These are phyloP conservation scores for Solea senegalensis DNA, from an alignment of 2,113 vertebrate species.

Conservation along the genomic window DNA sequence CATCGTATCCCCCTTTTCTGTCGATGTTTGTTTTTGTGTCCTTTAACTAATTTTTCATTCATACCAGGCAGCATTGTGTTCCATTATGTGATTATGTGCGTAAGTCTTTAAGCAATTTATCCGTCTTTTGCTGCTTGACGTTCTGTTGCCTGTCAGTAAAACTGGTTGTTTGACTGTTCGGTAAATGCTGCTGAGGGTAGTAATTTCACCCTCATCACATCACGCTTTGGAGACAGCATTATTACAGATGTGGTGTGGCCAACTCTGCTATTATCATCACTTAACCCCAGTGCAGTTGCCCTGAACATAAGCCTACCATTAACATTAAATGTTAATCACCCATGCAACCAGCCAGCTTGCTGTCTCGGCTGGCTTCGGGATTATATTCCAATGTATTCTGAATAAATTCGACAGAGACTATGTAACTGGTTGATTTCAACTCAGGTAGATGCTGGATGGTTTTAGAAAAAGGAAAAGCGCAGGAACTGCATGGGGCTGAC, in stretches of 20 bases:
- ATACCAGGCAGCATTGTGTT: slow-evolving; percentile 1
- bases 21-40: neutral
- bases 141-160: slow-evolving; percentile 39
- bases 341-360: slow-evolving; percentile 52
- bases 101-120: slow-evolving; percentile 7
- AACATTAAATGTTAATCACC: slow-evolving; percentile 78
- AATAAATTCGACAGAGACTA: slow-evolving; percentile 40
- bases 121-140: slow-evolving; percentile 31
- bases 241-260: slow-evolving; percentile 75
- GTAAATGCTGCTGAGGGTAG: slow-evolving; percentile 66
- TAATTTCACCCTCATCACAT: slow-evolving; percentile 71
- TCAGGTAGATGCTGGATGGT: slow-evolving; percentile 56
- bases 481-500: slow-evolving; percentile 35
- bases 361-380: slow-evolving; percentile 21
- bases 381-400: slow-evolving; percentile 50
- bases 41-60: slow-evolving; percentile 3
- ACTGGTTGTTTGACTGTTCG: slow-evolving; percentile 58
- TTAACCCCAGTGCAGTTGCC: slow-evolving; percentile 69
- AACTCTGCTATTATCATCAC: slow-evolving; percentile 74
- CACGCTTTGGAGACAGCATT: slow-evolving; percentile 74
- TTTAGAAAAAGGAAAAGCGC: slow-evolving; percentile 30
- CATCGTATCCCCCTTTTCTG: slow-evolving; percentile 21
- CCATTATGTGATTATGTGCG: neutral
- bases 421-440: slow-evolving; percentile 62
- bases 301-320: slow-evolving; percentile 75